Evolutionary conservation across 2,888 invertebrate genomes (phyloP), one percentile per base, ranked within the genome.

Genomic region (Sceliomorpha sp.): DNA sequence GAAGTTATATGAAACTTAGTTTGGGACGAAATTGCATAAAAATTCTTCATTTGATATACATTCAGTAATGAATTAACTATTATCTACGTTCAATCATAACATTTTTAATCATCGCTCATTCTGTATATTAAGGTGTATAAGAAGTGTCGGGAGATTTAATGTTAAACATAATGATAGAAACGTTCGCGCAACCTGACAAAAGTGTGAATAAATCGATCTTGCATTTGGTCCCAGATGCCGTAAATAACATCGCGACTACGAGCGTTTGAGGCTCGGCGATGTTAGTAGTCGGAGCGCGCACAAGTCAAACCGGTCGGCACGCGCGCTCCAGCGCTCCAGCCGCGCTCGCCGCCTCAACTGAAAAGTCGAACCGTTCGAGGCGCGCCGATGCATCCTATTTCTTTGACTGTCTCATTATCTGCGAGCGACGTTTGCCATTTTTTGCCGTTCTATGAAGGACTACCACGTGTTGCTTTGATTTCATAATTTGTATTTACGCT

Each of bases 231-330:
- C 39, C 53, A 27, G 29, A 39, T 27, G 40, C 45, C 45, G 53
- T 66, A 74, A 72, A 80, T 81, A 79, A 80, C 78, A 79, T 75
- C 72, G 73, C 63, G 72, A 55, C 74, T 75, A 73, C 74, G 62
- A 70, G 56, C 50, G 14, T 36, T 17, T 17, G 20, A 37, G 29
- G 2, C 14, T 15, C 59, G 64, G 63, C 45, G 70, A 73, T 71
- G 76, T 62, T 75, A 55, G 70, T 71, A 62, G 71, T 69, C 64
- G 7, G 42, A 20, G 72, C 76, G 78, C 74, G 79, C 79, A 75
- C 82, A 80, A 77, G 82, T 77, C 79, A 79, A 84, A 84, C 84
- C 84, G 83, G 84, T 84, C 80, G 82, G 80, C 83, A 83, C 83
- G 83, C 80, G 83, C 81, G 20, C 45, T 37, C 26, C 50, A 44